Percentiles rank a stretch among this genome's conserved stretches.
phyloP scores from a whole-genome alignment of 2,797 vertebrate species.

The Taeniopygia guttata region DNA sequence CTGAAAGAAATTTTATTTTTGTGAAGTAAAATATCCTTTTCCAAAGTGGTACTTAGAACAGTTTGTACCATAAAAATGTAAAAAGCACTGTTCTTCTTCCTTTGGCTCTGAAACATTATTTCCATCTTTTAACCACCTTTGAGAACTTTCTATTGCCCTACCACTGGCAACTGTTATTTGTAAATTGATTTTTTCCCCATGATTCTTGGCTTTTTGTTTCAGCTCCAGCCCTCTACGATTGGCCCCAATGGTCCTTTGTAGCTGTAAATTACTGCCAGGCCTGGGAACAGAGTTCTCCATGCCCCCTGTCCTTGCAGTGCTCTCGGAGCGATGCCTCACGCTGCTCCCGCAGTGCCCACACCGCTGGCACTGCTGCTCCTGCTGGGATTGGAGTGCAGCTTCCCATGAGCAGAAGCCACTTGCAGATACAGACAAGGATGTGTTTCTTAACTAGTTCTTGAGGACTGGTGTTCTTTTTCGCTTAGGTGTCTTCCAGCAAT shows the following conservation, averaged over 20 bases:
- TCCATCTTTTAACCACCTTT: neutral
- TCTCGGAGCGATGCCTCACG: neutral
- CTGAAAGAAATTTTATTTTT: neutral
- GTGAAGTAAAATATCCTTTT: neutral
- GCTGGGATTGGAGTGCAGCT: neutral
- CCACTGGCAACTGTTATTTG: neutral
- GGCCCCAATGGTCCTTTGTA: neutral
- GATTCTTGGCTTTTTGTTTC: neutral
- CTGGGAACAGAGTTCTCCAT: neutral
- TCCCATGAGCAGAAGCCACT: fast-evolving
- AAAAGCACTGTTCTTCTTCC: neutral
- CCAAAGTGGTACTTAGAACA: neutral
- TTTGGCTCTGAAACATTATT: neutral
- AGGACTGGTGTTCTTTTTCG: neutral
- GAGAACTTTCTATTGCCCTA: neutral
- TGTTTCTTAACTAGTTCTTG: neutral
- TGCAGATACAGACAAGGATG: neutral
- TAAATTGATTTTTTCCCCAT: neutral
- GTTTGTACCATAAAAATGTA: neutral
- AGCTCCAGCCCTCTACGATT: neutral
- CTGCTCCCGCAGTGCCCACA: neutral
- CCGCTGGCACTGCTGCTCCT: neutral
- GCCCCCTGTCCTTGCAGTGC: neutral
- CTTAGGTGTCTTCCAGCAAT: neutral
- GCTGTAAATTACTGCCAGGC: neutral